Evolutionary conservation across 1,140 invertebrate species (phyloP), one percentile per base, ranked within the genome.

Genomic region (Goniozus legneri): DNA sequence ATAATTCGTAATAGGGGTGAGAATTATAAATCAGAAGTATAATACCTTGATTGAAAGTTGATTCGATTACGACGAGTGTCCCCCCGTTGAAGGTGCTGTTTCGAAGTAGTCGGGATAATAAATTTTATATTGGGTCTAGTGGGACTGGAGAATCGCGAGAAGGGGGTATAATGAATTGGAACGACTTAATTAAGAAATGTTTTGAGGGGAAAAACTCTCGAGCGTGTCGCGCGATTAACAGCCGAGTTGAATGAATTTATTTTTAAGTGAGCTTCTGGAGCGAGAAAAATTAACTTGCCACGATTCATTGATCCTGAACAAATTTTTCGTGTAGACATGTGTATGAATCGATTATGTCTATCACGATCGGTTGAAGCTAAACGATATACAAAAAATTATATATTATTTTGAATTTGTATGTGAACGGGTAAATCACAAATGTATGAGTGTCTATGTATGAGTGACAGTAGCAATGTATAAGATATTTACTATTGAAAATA

Each of bases 121-220:
- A 6, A 27, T 27, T 10, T 4, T 27, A 6, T 27, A 27, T 27
- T 10, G 24, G 24, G 24, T 27, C 24, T 27, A 27, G 10, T 10
- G 4, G 24, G 4, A 33, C 15, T 7, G 19, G n/a, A n/a, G 20
- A 50, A 35, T 45, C 31, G n/a, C 45, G 19, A 12, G 16, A 40
- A 32, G 22, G 16, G 24, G 24, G 18, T 34, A 32, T 51, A 51
- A 52, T 38, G 45, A 52, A 52, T 52, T 47, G 33, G 38, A 37
- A 38, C 22, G 50, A 48, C 45, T 52, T 52, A 52, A 52, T 52
- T 52, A 52, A 52, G 48, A 32, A 33, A 37, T 52, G 50, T 47
- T 52, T 52, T 31, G 15, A 37, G 22, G 21, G 36, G 1, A 3
- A 10, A 30, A 46, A 13, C 24, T 19, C 24, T 43, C 20, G 36